Base-by-base conservation (phyloP, 2,797 vertebrate species). In the Rhabdophis nuchalis region DNA sequence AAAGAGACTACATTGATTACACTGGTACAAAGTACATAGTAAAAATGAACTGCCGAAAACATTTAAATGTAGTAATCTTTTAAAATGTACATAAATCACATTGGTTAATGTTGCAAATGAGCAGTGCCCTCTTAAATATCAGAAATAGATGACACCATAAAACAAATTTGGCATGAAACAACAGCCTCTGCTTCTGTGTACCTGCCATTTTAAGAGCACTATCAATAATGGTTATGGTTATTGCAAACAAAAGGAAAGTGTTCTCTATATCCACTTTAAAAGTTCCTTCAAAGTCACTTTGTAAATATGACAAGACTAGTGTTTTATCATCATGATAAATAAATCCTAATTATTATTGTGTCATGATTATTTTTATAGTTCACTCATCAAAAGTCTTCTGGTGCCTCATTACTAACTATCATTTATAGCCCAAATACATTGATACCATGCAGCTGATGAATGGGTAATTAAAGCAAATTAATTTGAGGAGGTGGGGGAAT, bases 251-350 rank as follows among this genome's bases (percentile, higher is more conserved):
- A 95, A 93, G 91, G 91, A 86, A 92, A 95, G 92, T 14, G 91
- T 92, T 96, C 94, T 91, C 95, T 56, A 68, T 8, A 89, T 95
- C 96, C 94, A 95, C 95, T 97, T 94, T 85, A 90, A 94, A 98
- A 97, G 97, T 97, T 97, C 96, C 94, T 89, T 96, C 97, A 98
- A 98, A 98, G 97, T 98, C 97, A 98, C 97, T 97, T 97, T 97
- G 96, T 87, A 91, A 95, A 87, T 94, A 92, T 58, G 95, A 96
- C 94, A 93, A 68, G 13, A 29, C 77, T 0, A 3, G 94, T 93
- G 32, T 94, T 96, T 94, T 54, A 91, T 92, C 92, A 0, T 54
- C 0, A 92, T 96, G 93, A 95, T 97, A 97, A 97, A 98, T 97
- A 97, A 96, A 97, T 94, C 86, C 96, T 94, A 96, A 96, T 97